Evolutionary conservation across 2,888 invertebrate species (phyloP).

Genomic region (Sericinus montela): DNA sequence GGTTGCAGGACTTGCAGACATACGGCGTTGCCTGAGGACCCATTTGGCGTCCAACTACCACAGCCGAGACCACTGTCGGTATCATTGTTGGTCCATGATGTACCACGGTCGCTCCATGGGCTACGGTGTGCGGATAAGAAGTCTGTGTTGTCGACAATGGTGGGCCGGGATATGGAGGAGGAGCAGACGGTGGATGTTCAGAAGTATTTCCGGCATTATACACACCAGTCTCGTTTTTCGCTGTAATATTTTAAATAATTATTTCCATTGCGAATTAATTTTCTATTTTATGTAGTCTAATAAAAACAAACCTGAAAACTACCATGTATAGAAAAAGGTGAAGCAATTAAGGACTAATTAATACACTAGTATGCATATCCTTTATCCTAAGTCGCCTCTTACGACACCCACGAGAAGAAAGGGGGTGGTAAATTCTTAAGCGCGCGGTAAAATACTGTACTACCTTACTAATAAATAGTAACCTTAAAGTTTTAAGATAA

Average conservation of each 20-base stretch:
- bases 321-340: too few relatives aligned
- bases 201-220: neutral
- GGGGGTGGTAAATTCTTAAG: too few relatives aligned
- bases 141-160: neutral
- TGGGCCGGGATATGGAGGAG: constrained; percentile 12
- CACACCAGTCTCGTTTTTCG: constrained; percentile 2
- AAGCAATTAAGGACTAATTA: too few relatives aligned
- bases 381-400: too few relatives aligned
- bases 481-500: too few relatives aligned
- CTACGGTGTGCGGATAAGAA: neutral
- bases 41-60: constrained; percentile 34
- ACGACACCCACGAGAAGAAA: too few relatives aligned
- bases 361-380: too few relatives aligned
- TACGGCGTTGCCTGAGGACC: constrained; percentile 36
- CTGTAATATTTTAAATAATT: constrained; percentile 1
- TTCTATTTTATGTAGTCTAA: too few relatives aligned
- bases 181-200: constrained; percentile 1
- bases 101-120: constrained; percentile 21
- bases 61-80: constrained; percentile 19
- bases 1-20: constrained; percentile 66
- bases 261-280: too few relatives aligned
- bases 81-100: constrained; percentile 6
- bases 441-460: too few relatives aligned
- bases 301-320: too few relatives aligned
- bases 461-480: too few relatives aligned